Evolutionary conservation across 2,888 invertebrate genomes (phyloP).

Genomic region (Thecocarcelia acutangulata): DNA sequence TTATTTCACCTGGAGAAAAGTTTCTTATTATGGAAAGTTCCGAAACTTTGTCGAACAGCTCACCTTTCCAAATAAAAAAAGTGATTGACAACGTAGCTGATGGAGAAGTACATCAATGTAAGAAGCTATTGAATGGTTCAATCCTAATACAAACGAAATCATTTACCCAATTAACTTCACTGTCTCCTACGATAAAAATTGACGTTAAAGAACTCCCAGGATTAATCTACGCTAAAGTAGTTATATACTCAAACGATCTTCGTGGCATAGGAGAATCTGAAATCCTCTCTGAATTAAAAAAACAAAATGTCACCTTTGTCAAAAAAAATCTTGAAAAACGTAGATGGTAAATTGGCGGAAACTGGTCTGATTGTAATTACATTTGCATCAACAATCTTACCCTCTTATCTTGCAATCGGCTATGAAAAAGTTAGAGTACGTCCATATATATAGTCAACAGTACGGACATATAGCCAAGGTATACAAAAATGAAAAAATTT

Average conservation of each 20-base stretch:
- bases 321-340: slow-evolving; percentile 21
- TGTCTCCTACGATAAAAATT: slow-evolving; percentile 19
- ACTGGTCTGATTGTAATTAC: slow-evolving; percentile 24
- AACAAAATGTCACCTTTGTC: slow-evolving; percentile 14
- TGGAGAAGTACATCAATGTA: too few species aligned
- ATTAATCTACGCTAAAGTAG: slow-evolving; percentile 9
- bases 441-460: slow-evolving; percentile 29
- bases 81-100: too few species aligned
- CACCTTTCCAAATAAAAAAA: too few species aligned
- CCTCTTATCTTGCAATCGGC: background rate
- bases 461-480: background rate
- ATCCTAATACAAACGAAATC: too few species aligned
- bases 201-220: slow-evolving; percentile 8
- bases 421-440: slow-evolving; percentile 22
- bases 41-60: too few species aligned
- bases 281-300: slow-evolving; percentile 7
- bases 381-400: background rate
- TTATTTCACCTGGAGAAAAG: too few species aligned
- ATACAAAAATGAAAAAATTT: slow-evolving; percentile 17
- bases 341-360: background rate
- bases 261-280: slow-evolving; percentile 1
- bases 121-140: too few species aligned
- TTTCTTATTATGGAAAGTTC: too few species aligned
- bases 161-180: too few species aligned
- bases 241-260: slow-evolving; percentile 40